Percentiles rank a stretch among this genome's conserved stretches.
phyloP scores from a whole-genome alignment of 2,888 invertebrate species.

The Drosophila robusta region DNA sequence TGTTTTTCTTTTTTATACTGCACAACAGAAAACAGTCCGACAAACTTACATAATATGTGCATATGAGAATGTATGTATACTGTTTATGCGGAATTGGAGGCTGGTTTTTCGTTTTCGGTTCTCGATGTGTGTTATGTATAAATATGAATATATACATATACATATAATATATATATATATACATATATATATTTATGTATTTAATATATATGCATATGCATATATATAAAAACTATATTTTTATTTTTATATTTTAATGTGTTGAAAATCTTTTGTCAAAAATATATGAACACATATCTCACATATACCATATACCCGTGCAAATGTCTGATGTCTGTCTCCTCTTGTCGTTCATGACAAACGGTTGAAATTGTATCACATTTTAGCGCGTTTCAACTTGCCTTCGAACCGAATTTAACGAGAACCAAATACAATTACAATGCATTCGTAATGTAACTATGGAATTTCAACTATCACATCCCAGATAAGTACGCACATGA shows the following conservation, averaged over 20 bases:
- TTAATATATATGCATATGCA: not conserved
- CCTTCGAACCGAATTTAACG: not conserved
- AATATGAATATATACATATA: conserved; percentile 10
- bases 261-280: conserved; percentile 45
- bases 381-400: conserved; percentile 12
- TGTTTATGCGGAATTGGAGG: conserved; percentile 12
- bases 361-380: conserved; percentile 40
- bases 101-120: conserved; percentile 8
- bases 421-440: not conserved
- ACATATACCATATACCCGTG: conserved; percentile 21
- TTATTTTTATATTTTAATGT: conserved; percentile 44
- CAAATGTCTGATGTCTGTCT: conserved; percentile 54
- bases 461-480: not conserved
- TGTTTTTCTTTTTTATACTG: conserved; percentile 14
- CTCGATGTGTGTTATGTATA: conserved; percentile 10
- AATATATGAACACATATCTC: conserved; percentile 28
- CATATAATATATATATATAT: not conserved
- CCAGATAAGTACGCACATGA: too few species aligned
- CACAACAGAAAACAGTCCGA: conserved; percentile 3
- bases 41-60: not conserved
- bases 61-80: conserved; percentile 1
- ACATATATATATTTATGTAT: conserved; percentile 8
- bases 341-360: conserved; percentile 56
- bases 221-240: conserved; percentile 20
- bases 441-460: conserved; percentile 14